Conservation (phyloP, 2,888 invertebrate genomes). For the Petrophora chlorosata region DNA sequence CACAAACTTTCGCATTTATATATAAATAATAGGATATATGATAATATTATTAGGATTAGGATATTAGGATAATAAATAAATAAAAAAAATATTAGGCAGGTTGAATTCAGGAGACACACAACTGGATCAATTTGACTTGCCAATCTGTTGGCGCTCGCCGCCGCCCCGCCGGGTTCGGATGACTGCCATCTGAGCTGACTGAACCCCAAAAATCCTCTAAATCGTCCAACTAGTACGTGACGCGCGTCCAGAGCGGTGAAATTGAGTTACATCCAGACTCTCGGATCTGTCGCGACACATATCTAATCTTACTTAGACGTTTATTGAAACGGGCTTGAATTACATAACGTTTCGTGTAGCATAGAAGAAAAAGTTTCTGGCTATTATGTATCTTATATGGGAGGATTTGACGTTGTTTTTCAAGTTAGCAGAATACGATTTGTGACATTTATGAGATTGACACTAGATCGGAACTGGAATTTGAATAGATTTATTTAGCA, state of each 20-base stretch:
- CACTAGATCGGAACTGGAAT: no score
- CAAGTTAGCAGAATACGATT: no score
- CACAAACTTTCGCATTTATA: no score
- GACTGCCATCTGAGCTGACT: conserved; percentile 14
- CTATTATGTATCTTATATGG: no score
- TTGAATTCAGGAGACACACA: background rate
- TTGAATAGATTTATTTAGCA: no score
- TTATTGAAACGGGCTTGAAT: background rate
- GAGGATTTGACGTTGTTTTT: no score
- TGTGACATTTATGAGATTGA: no score
- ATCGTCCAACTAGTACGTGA: conserved; percentile 18
- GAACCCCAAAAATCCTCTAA: conserved; percentile 23
- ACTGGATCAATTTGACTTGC: background rate
- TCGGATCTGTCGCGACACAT: background rate
- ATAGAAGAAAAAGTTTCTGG: no score
- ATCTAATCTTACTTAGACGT: background rate
- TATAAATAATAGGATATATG: no score
- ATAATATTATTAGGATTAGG: background rate
- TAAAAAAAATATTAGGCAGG: background rate
- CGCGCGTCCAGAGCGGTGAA: background rate
- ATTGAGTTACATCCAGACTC: conserved; percentile 5
- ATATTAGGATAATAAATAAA: background rate
- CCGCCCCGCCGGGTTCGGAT: conserved; percentile 6
- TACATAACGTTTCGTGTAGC: background rate
- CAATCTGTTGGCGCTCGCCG: conserved; percentile 2